These are phyloP conservation scores for Musca domestica DNA, from an alignment of 1,140 invertebrate species.

Conservation along the genomic window DNA sequence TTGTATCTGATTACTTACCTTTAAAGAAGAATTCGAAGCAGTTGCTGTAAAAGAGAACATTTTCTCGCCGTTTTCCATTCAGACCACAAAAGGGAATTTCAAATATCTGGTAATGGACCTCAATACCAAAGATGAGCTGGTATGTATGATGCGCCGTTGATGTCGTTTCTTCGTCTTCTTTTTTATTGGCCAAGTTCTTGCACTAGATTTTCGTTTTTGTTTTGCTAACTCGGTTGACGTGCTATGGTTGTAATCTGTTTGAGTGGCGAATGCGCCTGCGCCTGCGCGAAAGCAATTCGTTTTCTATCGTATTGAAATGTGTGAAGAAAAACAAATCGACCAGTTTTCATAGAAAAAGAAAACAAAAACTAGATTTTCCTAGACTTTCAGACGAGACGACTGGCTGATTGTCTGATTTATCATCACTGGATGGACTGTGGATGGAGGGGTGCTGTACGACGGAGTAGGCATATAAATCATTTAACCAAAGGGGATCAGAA, in stretches of 20 bases:
- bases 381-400: constrained; percentile 10
- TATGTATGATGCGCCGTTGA: neutral
- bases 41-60: constrained; percentile 15
- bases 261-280: neutral
- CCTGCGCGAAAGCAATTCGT: constrained; percentile 5
- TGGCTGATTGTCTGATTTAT: no score
- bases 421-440: no score
- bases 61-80: constrained; percentile 3
- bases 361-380: constrained; percentile 17
- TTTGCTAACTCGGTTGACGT: neutral
- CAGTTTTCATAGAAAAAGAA: constrained; percentile 19
- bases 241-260: neutral
- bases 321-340: constrained; percentile 3
- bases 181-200: neutral
- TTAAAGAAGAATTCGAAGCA: neutral
- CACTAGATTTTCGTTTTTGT: constrained; percentile 9
- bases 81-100: constrained; percentile 17
- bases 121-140: constrained; percentile 5
- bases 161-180: neutral
- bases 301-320: constrained; percentile 9
- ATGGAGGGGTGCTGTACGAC: no score
- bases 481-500: no score
- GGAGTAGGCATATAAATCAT: no score
- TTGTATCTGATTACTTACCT: no score
- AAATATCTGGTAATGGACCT: constrained; percentile 13